Evolutionary conservation across 2,888 invertebrate genomes (phyloP).

Genomic region (Cosmorhoe ocellata): DNA sequence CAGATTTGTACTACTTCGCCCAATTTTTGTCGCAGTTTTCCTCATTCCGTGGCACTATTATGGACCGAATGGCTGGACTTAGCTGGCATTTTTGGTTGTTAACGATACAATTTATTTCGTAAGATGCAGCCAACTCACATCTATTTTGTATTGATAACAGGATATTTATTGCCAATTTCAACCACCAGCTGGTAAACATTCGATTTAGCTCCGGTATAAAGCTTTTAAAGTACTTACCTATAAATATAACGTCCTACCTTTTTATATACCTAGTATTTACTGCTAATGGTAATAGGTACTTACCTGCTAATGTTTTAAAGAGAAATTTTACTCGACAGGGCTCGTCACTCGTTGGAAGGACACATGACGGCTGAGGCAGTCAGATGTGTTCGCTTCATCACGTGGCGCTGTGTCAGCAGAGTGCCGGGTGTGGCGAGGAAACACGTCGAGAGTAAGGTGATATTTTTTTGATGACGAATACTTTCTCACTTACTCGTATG

Average conservation of each 20-base stretch:
- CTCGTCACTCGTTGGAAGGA: slow-evolving; percentile 8
- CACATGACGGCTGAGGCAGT: slow-evolving; percentile 25
- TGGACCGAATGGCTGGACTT: slow-evolving; percentile 7
- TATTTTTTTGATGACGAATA: slow-evolving; percentile 63
- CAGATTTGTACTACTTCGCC: slow-evolving; percentile 46
- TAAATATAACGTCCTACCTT: too few species aligned
- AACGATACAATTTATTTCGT: slow-evolving; percentile 9
- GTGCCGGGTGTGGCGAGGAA: neutral
- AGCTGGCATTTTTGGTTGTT: slow-evolving; percentile 2
- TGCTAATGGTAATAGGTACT: too few species aligned
- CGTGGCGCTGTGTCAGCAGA: slow-evolving; percentile 34
- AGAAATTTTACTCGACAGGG: neutral
- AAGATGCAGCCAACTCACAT: too few species aligned
- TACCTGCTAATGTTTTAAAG: too few species aligned
- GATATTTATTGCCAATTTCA: too few species aligned
- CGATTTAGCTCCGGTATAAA: too few species aligned
- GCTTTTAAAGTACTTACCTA: too few species aligned
- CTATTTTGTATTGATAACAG: too few species aligned
- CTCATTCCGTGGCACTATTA: slow-evolving; percentile 27
- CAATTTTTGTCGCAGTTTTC: slow-evolving; percentile 47
- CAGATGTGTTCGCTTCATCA: slow-evolving; percentile 45
- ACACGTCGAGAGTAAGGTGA: slow-evolving; percentile 32
- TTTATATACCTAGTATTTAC: too few species aligned
- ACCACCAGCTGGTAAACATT: too few species aligned
- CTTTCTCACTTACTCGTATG: slow-evolving; percentile 38